Base-by-base conservation (phyloP, 2,888 invertebrate genomes). In the Rhamnusium bicolor region DNA sequence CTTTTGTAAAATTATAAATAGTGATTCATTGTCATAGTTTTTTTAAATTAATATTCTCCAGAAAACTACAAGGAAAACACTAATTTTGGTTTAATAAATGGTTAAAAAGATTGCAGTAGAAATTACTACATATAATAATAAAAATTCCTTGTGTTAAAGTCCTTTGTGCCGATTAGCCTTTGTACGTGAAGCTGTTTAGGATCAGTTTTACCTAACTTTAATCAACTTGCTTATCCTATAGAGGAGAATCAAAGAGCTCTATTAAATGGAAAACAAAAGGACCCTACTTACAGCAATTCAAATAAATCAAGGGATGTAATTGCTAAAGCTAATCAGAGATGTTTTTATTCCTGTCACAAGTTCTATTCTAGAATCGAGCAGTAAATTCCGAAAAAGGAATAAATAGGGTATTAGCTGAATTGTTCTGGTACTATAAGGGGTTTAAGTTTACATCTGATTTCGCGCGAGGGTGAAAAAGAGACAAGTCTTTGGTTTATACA, bases 381-480 rank as follows among this genome's bases (percentile, higher is more conserved):
- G 65, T 65, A 65, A 65, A 65, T 65, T 54, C 40, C 18, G 14
- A 53, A 65, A 63, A 53, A 65, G 32, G 27, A 54, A 65, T 53
- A 53, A 53, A 54, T 54, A 32, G 32, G 53, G 65, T 32, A 65
- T 65, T 65, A 65, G 32, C 32, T 32, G 32, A 27, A 65, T 65
- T 32, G 65, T 54, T 40, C n/a, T 18, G 29, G 19, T 18, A 54
- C 53, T 29, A 65, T 32, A 29, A 40, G 65, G 65, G 65, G 29
- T 54, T 65, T 65, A 65, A 29, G 53, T 65, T 65, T 65, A 65
- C 65, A 65, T 53, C 65, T 32, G 65, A 51, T 53, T 65, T 54
- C 32, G 53, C 53, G 53, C 10, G 32, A 65, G 53, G 53, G 65
- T 7, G 53, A 19, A 32, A 27, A 19, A 18, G 51, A 27, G 47